Base-by-base conservation (phyloP, 2,888 invertebrate genomes). In the Drosophila robusta region DNA sequence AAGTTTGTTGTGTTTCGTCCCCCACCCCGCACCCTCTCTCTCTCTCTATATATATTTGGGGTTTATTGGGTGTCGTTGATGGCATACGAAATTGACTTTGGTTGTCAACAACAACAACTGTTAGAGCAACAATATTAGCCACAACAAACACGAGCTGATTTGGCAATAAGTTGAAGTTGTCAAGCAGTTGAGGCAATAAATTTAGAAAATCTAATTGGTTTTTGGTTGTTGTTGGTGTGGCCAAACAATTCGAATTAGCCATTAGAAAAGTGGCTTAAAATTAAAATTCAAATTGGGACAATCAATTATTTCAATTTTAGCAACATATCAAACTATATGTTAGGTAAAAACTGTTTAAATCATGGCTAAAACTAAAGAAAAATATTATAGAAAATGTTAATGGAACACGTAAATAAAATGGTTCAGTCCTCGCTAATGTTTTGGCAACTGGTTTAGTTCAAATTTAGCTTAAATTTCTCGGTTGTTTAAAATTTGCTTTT, bases 61-160 rank as follows among this genome's bases (percentile, higher is more conserved):
- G 61, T 69, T 80, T 85, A 87, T 85, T 87, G 85, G 87, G 87
- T 85, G 84, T 70, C 75, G 73, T 75, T 87, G 80, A 88, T 86
- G 84, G 78, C 70, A 68, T 69, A 85, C 84, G 52, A 83, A 88
- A 86, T 88, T 86, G 89, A 86, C 89, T 86, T 88, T 83, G 80
- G 78, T 88, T 69, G 75, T 68, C 78, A 77, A 71, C 80, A 87
- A 85, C 77, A 80, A 69, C 64, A 42, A 34, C 29, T 12, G 16
- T 39, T 49, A 38, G n/a, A 29, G 46, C 39, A 45, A 61, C 64
- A 34, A 18, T 70, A 70, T 75, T 61, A 58, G 65, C 74, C 65
- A 60, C 77, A 77, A 58, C 62, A 55, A 75, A 57, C 47, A 64
- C 18, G 14, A 68, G 73, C 54, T 75, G 76, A 66, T 78, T 83